Conservation (phyloP, 2,113 vertebrate genomes). For the Melanerpes formicivorus region DNA sequence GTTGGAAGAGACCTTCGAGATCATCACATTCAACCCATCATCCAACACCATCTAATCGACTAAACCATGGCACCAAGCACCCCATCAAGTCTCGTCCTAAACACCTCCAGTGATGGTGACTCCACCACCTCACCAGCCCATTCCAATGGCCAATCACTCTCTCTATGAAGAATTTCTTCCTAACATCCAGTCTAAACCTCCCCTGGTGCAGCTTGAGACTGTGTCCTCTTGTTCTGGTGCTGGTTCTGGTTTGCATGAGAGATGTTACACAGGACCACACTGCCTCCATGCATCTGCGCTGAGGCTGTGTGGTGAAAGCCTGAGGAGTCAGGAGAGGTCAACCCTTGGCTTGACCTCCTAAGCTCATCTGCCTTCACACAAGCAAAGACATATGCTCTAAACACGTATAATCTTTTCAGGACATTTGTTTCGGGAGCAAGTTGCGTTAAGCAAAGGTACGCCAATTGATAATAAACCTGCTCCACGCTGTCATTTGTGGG, state of each 20-base stretch:
- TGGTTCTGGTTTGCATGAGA: fast-evolving
- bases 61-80: too few relatives aligned
- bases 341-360: slow-evolving; percentile 18
- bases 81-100: too few relatives aligned
- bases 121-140: too few relatives aligned
- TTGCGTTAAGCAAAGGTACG: slow-evolving; percentile 73
- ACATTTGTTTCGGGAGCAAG: slow-evolving; percentile 66
- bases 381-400: slow-evolving; percentile 22
- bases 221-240: too few relatives aligned
- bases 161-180: too few relatives aligned
- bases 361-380: slow-evolving; percentile 46
- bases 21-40: too few relatives aligned
- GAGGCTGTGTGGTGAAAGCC: background rate
- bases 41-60: too few relatives aligned
- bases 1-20: too few relatives aligned
- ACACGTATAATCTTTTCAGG: slow-evolving; percentile 61
- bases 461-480: slow-evolving; percentile 73
- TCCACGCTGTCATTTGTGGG: slow-evolving; percentile 72
- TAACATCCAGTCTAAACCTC: too few relatives aligned
- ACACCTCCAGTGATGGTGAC: too few relatives aligned
- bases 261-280: fast-evolving
- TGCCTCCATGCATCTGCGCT: background rate
- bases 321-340: slow-evolving; percentile 21
- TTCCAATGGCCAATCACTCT: too few relatives aligned
- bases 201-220: too few relatives aligned